Conservation (phyloP, 1,140 invertebrate species). For the Phymastichus coffea region DNA sequence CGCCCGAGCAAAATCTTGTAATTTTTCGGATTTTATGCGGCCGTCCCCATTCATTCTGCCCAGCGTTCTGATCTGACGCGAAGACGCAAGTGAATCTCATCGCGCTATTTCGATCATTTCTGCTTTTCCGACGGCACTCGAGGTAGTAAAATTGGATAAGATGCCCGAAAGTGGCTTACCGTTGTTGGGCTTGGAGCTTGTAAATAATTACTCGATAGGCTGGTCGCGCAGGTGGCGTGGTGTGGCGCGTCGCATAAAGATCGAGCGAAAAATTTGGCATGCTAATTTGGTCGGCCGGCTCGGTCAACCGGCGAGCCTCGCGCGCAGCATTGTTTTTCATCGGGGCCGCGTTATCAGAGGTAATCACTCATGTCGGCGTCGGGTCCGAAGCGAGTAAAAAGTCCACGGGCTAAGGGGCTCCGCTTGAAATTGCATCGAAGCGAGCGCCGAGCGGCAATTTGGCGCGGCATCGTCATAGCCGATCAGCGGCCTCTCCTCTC, state of each 20-base stretch:
- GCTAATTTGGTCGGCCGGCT: too few species aligned
- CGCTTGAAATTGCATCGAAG: conserved; percentile 14
- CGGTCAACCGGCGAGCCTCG: too few species aligned
- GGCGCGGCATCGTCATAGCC: conserved; percentile 20
- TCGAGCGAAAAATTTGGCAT: conserved; percentile 21
- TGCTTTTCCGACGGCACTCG: too few species aligned
- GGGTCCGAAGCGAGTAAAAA: not conserved
- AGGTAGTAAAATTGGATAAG: too few species aligned
- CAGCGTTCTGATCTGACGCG: too few species aligned
- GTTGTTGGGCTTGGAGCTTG: too few species aligned
- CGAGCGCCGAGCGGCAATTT: not conserved
- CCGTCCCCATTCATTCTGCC: too few species aligned
- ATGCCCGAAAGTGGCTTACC: too few species aligned
- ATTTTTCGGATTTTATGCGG: too few species aligned
- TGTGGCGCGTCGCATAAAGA: conserved; percentile 21
- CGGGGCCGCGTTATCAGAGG: conserved; percentile 14
- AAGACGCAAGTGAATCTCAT: too few species aligned
- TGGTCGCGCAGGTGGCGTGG: conserved; percentile 18
- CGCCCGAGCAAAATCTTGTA: not conserved
- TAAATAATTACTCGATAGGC: conserved; percentile 20
- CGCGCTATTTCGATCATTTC: too few species aligned
- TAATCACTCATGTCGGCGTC: conserved; percentile 21
- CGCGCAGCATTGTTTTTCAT: conserved; percentile 31
- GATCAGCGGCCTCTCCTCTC: conserved; percentile 10
- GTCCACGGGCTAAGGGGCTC: too few species aligned